A percentile compares a stretch with the other conserved stretches of the same genome.
Conservation (phyloP, 2,888 invertebrate genomes). For the Matsumyia berberina region DNA sequence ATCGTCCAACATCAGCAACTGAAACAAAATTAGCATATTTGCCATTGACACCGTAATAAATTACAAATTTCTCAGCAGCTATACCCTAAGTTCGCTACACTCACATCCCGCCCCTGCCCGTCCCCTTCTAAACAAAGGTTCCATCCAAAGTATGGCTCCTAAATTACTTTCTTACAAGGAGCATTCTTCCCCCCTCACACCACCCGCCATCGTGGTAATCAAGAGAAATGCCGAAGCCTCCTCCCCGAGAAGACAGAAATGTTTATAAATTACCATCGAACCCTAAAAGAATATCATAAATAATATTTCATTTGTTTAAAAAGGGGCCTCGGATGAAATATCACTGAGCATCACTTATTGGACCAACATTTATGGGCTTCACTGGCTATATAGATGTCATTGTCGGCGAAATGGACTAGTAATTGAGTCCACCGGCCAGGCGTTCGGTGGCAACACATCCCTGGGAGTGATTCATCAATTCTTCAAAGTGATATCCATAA, state of each 20-base stretch:
- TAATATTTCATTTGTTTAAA: slow-evolving; percentile 69
- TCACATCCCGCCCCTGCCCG: not conserved
- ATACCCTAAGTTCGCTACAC: not conserved
- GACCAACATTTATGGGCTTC: slow-evolving; percentile 53
- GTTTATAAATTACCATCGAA: slow-evolving; percentile 73
- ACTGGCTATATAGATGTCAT: slow-evolving; percentile 45
- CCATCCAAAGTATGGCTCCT: slow-evolving; percentile 27
- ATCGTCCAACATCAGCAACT: slow-evolving; percentile 65
- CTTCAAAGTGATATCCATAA: slow-evolving; percentile 72
- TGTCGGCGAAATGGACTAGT: slow-evolving; percentile 62
- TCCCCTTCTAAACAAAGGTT: slow-evolving; percentile 28
- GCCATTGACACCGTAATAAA: slow-evolving; percentile 73
- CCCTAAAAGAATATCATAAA: slow-evolving; percentile 67
- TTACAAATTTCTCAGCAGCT: slow-evolving; percentile 49
- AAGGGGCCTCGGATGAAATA: slow-evolving; percentile 44
- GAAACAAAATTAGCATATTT: slow-evolving; percentile 74
- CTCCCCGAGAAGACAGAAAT: slow-evolving; percentile 35
- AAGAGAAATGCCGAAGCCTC: slow-evolving; percentile 58
- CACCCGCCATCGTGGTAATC: slow-evolving; percentile 48
- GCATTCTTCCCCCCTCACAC: slow-evolving; percentile 27
- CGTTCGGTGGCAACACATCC: slow-evolving; percentile 40
- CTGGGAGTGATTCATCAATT: slow-evolving; percentile 69
- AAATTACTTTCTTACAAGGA: slow-evolving; percentile 40
- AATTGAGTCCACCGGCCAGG: slow-evolving; percentile 63
- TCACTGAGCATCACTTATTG: slow-evolving; percentile 50